Conservation (phyloP, 2,888 invertebrate species). For the Leptinotarsa juncta region DNA sequence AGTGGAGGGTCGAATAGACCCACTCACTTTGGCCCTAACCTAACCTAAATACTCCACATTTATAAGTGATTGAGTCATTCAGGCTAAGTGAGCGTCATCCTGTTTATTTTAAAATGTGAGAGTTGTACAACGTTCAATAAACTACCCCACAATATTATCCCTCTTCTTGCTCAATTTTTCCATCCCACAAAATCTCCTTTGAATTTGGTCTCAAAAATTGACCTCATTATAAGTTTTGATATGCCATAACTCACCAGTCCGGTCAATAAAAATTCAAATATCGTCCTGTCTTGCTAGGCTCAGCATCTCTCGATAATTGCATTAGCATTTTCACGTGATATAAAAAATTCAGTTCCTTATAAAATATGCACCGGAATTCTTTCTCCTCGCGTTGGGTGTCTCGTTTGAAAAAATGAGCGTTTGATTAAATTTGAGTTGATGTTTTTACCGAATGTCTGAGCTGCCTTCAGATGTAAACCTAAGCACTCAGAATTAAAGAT, state of each 20-base stretch:
- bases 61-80: no score
- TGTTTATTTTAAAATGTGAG: no score
- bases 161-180: neutral
- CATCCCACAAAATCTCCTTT: neutral
- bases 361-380: slow-evolving; percentile 16
- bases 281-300: slow-evolving; percentile 6
- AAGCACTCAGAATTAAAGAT: neutral
- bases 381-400: neutral
- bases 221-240: slow-evolving; percentile 4
- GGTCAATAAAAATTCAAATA: slow-evolving; percentile 27
- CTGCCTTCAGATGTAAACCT: neutral
- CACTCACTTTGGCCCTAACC: no score
- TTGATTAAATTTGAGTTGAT: neutral
- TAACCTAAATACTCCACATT: no score
- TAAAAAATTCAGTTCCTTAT: slow-evolving; percentile 9
- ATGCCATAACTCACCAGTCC: slow-evolving; percentile 1
- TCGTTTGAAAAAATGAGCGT: neutral
- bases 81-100: no score
- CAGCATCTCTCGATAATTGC: slow-evolving; percentile 24
- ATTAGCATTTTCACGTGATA: slow-evolving; percentile 25
- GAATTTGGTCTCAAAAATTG: neutral
- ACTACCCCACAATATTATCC: neutral
- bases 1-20: no score
- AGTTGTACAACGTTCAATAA: no score
- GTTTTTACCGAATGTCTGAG: slow-evolving; percentile 1